Percentiles rank a stretch among this genome's conserved stretches.
phyloP scores from a whole-genome alignment of 2,113 vertebrate genomes.

The Ciconia stormi region DNA sequence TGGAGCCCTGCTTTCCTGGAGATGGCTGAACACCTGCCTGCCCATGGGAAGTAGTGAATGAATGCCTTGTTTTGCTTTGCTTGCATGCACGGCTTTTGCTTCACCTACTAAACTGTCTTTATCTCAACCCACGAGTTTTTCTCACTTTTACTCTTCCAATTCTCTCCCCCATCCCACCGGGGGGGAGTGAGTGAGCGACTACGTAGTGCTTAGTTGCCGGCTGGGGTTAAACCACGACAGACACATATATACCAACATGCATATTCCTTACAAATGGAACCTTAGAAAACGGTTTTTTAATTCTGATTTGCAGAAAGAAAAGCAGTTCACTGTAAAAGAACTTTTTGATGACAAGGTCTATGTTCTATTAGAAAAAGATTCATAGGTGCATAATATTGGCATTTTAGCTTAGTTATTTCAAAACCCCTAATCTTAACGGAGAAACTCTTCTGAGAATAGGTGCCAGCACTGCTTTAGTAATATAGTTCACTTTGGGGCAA shows the following conservation, averaged over 20 bases:
- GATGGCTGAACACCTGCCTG: too few species aligned
- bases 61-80: too few species aligned
- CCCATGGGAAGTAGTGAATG: too few species aligned
- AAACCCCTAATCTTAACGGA: background rate
- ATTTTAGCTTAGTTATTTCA: background rate
- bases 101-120: too few species aligned
- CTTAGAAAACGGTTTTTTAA: background rate
- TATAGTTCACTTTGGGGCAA: background rate
- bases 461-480: background rate
- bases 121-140: too few species aligned
- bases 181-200: too few species aligned
- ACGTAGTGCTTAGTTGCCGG: too few species aligned
- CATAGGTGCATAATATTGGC: background rate
- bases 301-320: background rate
- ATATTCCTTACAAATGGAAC: background rate
- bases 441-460: background rate
- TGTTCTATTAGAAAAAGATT: background rate
- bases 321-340: background rate
- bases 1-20: too few species aligned
- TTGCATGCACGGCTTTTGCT: too few species aligned
- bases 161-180: too few species aligned
- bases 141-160: too few species aligned
- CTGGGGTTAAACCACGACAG: too few species aligned
- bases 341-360: background rate
- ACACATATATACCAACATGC: background rate